A percentile compares a stretch with the other conserved stretches of the same genome.
Conservation (phyloP, 92 coral and sea anemone species). For the Hydrozoanthus gracilis region DNA sequence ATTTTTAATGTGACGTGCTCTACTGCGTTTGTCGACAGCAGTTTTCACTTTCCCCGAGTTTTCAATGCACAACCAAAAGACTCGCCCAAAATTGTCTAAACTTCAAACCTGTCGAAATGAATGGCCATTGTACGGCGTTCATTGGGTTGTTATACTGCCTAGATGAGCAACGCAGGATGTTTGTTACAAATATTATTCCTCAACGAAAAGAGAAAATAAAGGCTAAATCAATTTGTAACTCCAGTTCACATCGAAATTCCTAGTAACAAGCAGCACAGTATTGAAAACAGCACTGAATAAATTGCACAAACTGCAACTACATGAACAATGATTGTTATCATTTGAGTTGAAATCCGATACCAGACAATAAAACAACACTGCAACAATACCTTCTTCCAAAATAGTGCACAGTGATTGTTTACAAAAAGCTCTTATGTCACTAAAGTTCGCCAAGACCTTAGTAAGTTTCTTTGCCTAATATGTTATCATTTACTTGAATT, state of each 20-base stretch:
- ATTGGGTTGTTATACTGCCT: no score
- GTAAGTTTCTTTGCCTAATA: background rate
- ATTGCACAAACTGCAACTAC: background rate
- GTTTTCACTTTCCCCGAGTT: no score
- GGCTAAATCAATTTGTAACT: no score
- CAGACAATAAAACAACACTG: background rate
- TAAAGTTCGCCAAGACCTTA: background rate
- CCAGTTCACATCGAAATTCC: background rate
- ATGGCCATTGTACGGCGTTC: no score
- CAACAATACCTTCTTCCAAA: constrained; percentile 9
- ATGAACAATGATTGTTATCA: background rate
- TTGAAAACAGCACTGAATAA: background rate
- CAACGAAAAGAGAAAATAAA: no score
- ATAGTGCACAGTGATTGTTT: background rate
- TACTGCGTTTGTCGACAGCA: no score
- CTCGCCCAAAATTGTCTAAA: no score
- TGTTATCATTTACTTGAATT: background rate
- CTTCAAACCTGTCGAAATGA: no score
- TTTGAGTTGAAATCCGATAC: constrained; percentile 19
- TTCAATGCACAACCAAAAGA: no score
- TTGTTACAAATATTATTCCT: no score
- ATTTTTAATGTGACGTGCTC: no score
- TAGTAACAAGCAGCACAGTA: constrained; percentile 6
- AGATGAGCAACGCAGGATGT: no score
- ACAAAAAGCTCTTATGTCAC: background rate